These are phyloP conservation scores for Florisuga fusca DNA, from an alignment of 2,797 vertebrate genomes.

Conservation along the genomic window DNA sequence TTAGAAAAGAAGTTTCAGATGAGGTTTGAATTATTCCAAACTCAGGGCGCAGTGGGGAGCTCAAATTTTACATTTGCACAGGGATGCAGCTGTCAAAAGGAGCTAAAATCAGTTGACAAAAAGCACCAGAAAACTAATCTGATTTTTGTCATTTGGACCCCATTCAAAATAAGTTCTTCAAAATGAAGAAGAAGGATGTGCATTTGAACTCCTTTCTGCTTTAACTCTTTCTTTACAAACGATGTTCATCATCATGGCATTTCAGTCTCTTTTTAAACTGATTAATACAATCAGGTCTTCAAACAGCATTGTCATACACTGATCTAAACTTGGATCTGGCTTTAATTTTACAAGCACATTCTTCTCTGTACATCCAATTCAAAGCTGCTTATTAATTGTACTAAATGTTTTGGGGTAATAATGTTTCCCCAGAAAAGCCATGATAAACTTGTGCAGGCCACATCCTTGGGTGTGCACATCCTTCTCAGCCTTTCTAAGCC, in stretches of 20 bases:
- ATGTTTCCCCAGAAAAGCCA: background rate
- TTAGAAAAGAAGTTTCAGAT: constrained; percentile 39
- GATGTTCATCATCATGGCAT: background rate
- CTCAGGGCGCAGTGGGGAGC: constrained; percentile 29
- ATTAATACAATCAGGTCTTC: background rate
- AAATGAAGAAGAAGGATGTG: constrained; percentile 1
- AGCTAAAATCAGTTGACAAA: constrained; percentile 44
- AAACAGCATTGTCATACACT: background rate
- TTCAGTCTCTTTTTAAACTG: background rate
- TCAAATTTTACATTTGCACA: constrained; percentile 39
- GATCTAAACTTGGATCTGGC: background rate
- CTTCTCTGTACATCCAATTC: background rate
- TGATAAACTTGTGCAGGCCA: background rate
- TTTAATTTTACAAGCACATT: constrained; percentile 15
- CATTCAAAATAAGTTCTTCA: background rate
- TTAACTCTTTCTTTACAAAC: background rate
- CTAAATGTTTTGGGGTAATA: background rate
- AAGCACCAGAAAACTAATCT: background rate
- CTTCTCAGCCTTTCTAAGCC: background rate
- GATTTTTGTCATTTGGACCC: constrained; percentile 20
- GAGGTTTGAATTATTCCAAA: constrained; percentile 60
- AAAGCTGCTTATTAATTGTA: background rate
- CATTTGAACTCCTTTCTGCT: background rate
- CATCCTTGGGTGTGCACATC: background rate
- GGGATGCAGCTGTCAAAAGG: constrained; percentile 34